A percentile compares a stretch with the other conserved stretches of the same genome.
Conservation (phyloP, 2,888 invertebrate species). For the Baccha elongata region DNA sequence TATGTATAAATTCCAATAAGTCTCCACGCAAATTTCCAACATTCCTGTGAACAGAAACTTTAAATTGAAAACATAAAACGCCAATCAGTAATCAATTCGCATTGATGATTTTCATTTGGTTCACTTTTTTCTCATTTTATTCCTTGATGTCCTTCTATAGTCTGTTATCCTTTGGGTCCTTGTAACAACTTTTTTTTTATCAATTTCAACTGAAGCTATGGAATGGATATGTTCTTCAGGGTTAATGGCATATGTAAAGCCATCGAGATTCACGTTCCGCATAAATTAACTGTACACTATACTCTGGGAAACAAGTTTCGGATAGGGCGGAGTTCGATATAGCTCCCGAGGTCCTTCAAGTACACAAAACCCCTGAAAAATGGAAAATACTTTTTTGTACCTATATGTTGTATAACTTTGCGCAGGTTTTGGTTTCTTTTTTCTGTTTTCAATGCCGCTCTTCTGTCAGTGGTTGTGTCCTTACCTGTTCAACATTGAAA, state of each 20-base stretch:
- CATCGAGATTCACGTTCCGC: constrained; percentile 27
- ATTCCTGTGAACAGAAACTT: constrained; percentile 37
- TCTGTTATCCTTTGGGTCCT: constrained; percentile 15
- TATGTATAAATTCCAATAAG: too few relatives aligned
- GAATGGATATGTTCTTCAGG: constrained; percentile 32
- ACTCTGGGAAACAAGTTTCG: too few relatives aligned
- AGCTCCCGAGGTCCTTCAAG: not conserved
- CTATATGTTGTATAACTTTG: not conserved
- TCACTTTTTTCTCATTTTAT: not conserved
- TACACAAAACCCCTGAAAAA: not conserved
- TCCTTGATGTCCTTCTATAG: not conserved
- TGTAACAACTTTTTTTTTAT: not conserved
- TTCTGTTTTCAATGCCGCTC: not conserved
- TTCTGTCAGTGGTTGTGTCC: not conserved
- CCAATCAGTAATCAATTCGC: constrained; percentile 66
- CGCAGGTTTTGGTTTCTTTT: constrained; percentile 3
- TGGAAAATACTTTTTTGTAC: constrained; percentile 6
- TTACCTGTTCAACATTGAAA: constrained; percentile 21
- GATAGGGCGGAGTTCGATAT: too few relatives aligned
- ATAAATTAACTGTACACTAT: constrained; percentile 45
- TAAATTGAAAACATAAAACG: constrained; percentile 61
- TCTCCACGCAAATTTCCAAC: constrained; percentile 10
- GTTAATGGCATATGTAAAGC: constrained; percentile 64
- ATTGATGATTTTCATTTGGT: constrained; percentile 31
- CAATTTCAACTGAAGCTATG: constrained; percentile 12